phyloP scores from a whole-genome alignment of 2,113 vertebrate species.

The Centrocercus urophasianus region DNA sequence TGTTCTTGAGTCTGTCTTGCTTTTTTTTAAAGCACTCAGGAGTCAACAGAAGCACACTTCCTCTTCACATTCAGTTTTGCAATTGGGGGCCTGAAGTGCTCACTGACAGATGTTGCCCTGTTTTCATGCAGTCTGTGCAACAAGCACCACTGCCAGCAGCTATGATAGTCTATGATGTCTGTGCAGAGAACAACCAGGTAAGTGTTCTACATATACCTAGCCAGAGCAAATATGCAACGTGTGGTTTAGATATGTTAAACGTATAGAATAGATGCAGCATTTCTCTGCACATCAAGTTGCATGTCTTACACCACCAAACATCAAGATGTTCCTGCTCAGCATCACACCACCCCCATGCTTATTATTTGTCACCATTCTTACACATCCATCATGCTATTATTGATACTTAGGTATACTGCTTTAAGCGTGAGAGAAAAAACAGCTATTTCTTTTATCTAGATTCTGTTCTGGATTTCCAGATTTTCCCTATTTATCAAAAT shows the following conservation, averaged over 20 bases:
- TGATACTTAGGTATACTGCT: background rate
- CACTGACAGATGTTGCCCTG: conserved; percentile 53
- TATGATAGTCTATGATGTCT: background rate
- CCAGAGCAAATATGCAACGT: background rate
- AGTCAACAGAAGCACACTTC: conserved; percentile 35
- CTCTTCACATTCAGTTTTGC: background rate
- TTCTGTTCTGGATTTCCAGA: background rate
- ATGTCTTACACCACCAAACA: background rate
- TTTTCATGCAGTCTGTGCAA: background rate
- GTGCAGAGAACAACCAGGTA: background rate
- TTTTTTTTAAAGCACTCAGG: conserved; percentile 33
- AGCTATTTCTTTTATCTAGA: background rate
- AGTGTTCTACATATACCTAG: background rate
- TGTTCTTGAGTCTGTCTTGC: conserved; percentile 4
- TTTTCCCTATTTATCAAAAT: background rate
- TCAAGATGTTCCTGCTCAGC: background rate
- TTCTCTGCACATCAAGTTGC: background rate
- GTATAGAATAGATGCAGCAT: background rate
- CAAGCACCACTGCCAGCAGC: background rate
- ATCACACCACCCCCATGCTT: conserved; percentile 19
- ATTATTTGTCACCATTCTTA: conserved; percentile 3
- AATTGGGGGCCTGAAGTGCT: background rate
- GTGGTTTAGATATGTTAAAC: background rate
- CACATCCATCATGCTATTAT: background rate
- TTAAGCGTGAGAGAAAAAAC: background rate